Percentiles rank a stretch among this genome's conserved stretches.
Conservation (phyloP, 2,113 vertebrate genomes). For the Taurulus bubalis region DNA sequence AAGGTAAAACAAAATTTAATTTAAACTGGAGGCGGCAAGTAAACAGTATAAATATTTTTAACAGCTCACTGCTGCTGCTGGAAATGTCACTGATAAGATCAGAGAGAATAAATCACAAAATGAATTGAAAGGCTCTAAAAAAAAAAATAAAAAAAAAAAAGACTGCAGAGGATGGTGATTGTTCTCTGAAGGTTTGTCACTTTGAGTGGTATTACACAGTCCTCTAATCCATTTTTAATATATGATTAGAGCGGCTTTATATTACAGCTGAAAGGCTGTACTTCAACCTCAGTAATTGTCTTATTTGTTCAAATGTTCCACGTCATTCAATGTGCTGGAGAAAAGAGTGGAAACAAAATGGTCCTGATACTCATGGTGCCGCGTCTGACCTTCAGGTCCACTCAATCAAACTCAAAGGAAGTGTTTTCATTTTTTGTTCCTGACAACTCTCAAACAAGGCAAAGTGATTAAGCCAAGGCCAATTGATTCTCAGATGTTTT, state of each 20-base stretch:
- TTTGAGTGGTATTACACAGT: background rate
- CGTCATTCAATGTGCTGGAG: constrained; percentile 2
- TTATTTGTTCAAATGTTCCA: background rate
- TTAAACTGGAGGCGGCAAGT: background rate
- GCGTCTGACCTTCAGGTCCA: constrained; percentile 23
- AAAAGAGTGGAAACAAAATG: background rate
- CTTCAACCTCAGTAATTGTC: background rate
- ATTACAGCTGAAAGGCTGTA: background rate
- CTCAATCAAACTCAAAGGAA: constrained; percentile 2
- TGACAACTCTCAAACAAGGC: background rate
- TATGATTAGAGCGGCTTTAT: constrained; percentile 2
- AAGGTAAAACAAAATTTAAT: background rate
- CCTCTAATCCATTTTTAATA: background rate
- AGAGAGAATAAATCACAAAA: background rate
- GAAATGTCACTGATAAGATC: no score
- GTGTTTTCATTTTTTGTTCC: constrained; percentile 6
- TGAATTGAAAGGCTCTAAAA: background rate
- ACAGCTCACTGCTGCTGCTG: background rate
- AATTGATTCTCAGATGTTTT: constrained; percentile 32
- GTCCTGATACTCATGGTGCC: background rate
- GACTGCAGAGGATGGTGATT: background rate
- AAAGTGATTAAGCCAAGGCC: constrained; percentile 36
- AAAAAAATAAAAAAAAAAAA: no score
- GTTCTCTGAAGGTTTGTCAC: background rate
- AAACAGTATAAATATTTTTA: background rate